phyloP scores from a whole-genome alignment of 1,140 invertebrate genomes.

The Ostrea edulis region DNA sequence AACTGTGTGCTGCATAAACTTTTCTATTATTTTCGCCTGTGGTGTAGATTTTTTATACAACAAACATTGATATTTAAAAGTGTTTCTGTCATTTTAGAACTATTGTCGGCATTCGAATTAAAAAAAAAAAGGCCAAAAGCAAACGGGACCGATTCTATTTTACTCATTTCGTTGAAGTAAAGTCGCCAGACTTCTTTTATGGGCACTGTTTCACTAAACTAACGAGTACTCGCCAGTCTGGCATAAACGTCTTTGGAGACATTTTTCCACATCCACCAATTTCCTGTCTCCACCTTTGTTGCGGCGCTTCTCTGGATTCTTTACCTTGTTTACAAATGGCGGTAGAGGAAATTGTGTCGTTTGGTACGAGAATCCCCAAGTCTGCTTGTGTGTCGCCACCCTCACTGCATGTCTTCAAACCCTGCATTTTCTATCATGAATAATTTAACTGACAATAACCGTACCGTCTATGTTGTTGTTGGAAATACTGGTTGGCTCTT shows the following conservation, averaged over 20 bases:
- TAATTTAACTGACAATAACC: slow-evolving; percentile 28
- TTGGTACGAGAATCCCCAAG: background rate
- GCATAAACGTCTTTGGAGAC: slow-evolving; percentile 16
- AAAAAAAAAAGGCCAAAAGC: slow-evolving; percentile 9
- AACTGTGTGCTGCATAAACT: background rate
- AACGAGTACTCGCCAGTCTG: slow-evolving; percentile 16
- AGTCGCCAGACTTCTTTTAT: background rate
- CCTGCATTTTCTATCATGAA: slow-evolving; percentile 8
- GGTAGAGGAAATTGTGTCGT: slow-evolving; percentile 30
- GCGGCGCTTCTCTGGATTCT: background rate
- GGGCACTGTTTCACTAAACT: background rate
- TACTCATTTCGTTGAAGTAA: background rate
- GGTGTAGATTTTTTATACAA: background rate
- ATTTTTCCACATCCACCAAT: slow-evolving; percentile 32
- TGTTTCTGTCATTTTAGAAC: background rate
- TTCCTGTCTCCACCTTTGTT: slow-evolving; percentile 31
- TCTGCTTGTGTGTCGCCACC: slow-evolving; percentile 21
- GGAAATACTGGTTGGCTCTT: slow-evolving; percentile 19
- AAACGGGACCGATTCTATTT: background rate
- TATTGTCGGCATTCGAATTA: background rate
- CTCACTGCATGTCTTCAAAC: slow-evolving; percentile 24
- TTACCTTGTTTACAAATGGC: slow-evolving; percentile 28
- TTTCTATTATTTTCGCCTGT: background rate
- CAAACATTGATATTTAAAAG: background rate
- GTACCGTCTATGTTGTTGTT: slow-evolving; percentile 6